A percentile compares a stretch with the other conserved stretches of the same genome.
Conservation (phyloP, 2,797 vertebrate genomes). For the Alosa sapidissima region DNA sequence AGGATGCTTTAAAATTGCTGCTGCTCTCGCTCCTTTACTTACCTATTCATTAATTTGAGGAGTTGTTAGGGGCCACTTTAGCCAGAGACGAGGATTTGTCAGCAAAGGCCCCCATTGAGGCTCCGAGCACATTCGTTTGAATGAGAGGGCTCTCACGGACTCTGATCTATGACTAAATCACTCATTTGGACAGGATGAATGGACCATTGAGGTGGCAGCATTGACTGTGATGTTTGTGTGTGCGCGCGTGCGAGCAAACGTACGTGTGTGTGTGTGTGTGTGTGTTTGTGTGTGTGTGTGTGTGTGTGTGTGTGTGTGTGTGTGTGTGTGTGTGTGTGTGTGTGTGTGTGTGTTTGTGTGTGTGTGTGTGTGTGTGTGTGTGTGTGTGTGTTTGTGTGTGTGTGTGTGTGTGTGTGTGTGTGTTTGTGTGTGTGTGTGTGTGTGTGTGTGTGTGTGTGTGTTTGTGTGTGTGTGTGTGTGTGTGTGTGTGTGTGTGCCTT, state of each 20-base stretch:
- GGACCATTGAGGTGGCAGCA: slow-evolving; percentile 42
- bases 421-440: slow-evolving; percentile 42
- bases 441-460: too few relatives aligned
- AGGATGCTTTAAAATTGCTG: slow-evolving; percentile 56
- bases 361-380: slow-evolving; percentile 21
- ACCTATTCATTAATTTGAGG: slow-evolving; percentile 59
- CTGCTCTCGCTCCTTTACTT: slow-evolving; percentile 49
- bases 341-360: slow-evolving; percentile 37
- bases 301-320: slow-evolving; percentile 7
- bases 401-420: background rate
- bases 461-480: slow-evolving; percentile 12
- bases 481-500: slow-evolving; percentile 35
- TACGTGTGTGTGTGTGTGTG: background rate
- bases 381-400: slow-evolving; percentile 36
- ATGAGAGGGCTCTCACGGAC: slow-evolving; percentile 43
- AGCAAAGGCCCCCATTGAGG: slow-evolving; percentile 44
- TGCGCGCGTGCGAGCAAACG: background rate
- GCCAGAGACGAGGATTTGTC: slow-evolving; percentile 52
- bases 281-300: slow-evolving; percentile 37
- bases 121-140: slow-evolving; percentile 41
- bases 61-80: slow-evolving; percentile 61
- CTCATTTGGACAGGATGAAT: slow-evolving; percentile 47
- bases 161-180: slow-evolving; percentile 47
- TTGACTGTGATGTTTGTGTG: slow-evolving; percentile 36
- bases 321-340: slow-evolving; percentile 8